phyloP scores from a whole-genome alignment of 1,140 invertebrate genomes.

The Cydia amplana region DNA sequence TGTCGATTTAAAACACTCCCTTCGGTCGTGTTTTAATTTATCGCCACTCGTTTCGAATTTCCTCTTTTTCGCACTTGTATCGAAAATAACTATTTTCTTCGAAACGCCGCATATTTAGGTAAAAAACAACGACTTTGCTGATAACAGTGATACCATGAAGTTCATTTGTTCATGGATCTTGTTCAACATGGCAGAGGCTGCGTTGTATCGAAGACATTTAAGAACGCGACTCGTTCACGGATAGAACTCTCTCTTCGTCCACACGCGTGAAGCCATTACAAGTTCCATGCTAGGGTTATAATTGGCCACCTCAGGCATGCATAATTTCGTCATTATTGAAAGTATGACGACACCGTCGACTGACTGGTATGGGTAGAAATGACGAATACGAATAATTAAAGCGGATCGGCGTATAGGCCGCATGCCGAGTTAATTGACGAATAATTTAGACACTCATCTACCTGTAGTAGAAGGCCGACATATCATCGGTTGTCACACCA shows the following conservation, averaged over 20 bases:
- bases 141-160: not conserved
- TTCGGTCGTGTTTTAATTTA: too few species aligned
- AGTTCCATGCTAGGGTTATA: slow-evolving; percentile 30
- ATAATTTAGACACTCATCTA: slow-evolving; percentile 22
- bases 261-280: slow-evolving; percentile 28
- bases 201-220: slow-evolving; percentile 7
- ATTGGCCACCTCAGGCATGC: slow-evolving; percentile 30
- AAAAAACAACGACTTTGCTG: too few species aligned
- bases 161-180: not conserved
- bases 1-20: too few species aligned
- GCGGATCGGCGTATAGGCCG: not conserved
- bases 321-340: slow-evolving; percentile 32
- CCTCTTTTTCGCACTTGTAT: too few species aligned
- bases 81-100: too few species aligned
- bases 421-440: slow-evolving; percentile 29
- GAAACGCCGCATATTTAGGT: too few species aligned
- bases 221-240: slow-evolving; percentile 11
- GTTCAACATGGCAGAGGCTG: not conserved
- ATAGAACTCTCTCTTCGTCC: slow-evolving; percentile 31
- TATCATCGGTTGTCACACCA: slow-evolving; percentile 39
- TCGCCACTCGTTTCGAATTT: too few species aligned
- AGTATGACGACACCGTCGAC: slow-evolving; percentile 22
- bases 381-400: slow-evolving; percentile 29
- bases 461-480: slow-evolving; percentile 19
- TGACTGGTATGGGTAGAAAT: slow-evolving; percentile 30